These are phyloP conservation scores for Pteronura brasiliensis DNA, from an alignment of 2,113 vertebrate species.

Conservation along the genomic window DNA sequence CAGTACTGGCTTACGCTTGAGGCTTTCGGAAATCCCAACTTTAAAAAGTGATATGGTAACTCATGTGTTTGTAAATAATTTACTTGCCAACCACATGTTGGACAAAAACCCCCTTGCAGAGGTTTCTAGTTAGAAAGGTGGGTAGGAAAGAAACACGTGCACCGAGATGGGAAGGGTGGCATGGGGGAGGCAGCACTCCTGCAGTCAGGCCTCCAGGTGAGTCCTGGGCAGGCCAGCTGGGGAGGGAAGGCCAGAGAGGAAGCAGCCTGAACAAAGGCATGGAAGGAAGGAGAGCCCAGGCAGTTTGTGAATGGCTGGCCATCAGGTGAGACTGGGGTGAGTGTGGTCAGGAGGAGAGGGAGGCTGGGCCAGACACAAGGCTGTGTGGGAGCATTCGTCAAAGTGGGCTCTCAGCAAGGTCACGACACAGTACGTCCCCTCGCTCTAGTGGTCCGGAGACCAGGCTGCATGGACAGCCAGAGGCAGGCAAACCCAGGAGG, in stretches of 20 bases:
- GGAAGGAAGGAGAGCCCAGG: not conserved
- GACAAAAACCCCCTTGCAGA: not conserved
- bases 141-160: not conserved
- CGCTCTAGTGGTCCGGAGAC: not conserved
- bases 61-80: not conserved
- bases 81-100: not conserved
- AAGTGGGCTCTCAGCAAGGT: not conserved
- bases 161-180: not conserved
- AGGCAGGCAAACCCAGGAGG: not conserved
- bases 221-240: not conserved
- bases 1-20: not conserved
- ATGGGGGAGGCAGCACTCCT: not conserved
- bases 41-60: no score
- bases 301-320: not conserved
- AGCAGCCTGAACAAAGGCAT: not conserved
- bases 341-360: not conserved
- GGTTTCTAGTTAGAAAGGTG: not conserved
- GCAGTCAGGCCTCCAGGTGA: not conserved
- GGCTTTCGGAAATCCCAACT: not conserved
- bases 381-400: not conserved
- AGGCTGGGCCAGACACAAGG: not conserved
- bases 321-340: not conserved
- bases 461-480: not conserved
- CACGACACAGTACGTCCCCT: rapidly evolving
- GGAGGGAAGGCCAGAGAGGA: not conserved